Evolutionary conservation across 2,888 invertebrate genomes (phyloP).

Genomic region (Xanthorhoe designata): DNA sequence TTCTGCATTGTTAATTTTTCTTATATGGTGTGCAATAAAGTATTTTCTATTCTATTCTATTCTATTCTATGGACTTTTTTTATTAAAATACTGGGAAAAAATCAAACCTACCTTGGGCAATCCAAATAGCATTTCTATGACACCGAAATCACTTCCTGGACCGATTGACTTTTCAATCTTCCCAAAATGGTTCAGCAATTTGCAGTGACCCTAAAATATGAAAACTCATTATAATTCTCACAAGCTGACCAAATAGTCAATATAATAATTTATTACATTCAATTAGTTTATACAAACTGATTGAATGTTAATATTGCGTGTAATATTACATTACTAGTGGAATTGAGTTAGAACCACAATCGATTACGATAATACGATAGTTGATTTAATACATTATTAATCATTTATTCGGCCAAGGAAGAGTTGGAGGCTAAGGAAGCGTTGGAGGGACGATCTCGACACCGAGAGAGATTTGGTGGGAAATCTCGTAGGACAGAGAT

Average conservation of each 20-base stretch:
- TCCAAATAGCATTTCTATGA: conserved; percentile 79
- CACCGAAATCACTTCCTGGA: conserved; percentile 73
- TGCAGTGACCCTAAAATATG: conserved; percentile 73
- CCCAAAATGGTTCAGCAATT: conserved; percentile 64
- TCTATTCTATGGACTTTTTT: too few relatives aligned
- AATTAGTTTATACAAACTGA: not conserved
- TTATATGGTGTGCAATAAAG: too few relatives aligned
- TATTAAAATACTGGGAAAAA: not conserved
- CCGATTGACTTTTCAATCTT: conserved; percentile 61
- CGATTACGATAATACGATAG: not conserved
- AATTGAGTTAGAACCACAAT: not conserved
- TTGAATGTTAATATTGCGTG: too few relatives aligned
- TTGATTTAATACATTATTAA: not conserved
- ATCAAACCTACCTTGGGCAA: conserved; percentile 70
- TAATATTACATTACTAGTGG: not conserved
- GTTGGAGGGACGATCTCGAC: too few relatives aligned
- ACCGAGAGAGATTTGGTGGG: too few relatives aligned
- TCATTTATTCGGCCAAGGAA: too few relatives aligned
- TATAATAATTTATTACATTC: not conserved
- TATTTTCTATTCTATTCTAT: too few relatives aligned
- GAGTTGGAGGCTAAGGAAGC: too few relatives aligned
- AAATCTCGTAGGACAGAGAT: too few relatives aligned
- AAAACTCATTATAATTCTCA: conserved; percentile 4
- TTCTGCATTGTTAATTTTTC: too few relatives aligned
- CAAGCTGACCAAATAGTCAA: not conserved